A percentile compares a stretch with the other conserved stretches of the same genome.
phyloP scores from a whole-genome alignment of 2,113 vertebrate genomes.

The Strigops habroptila region DNA sequence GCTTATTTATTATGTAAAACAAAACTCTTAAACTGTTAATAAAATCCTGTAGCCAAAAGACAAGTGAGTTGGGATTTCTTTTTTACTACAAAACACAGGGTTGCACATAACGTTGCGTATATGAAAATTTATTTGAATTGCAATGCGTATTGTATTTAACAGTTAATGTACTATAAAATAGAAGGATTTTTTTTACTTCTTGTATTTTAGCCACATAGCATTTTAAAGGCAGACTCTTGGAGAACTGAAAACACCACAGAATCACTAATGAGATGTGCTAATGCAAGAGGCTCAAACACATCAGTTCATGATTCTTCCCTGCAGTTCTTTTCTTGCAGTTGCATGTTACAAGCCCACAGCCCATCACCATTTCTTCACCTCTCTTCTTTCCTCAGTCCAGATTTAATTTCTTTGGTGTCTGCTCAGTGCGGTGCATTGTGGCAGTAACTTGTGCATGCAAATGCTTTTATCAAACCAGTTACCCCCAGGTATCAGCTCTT shows the following conservation, averaged over 20 bases:
- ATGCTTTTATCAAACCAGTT: background rate
- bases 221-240: background rate
- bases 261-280: background rate
- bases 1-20: slow-evolving; percentile 79
- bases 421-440: background rate
- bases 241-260: background rate
- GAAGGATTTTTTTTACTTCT: background rate
- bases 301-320: background rate
- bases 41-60: slow-evolving; percentile 67
- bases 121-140: slow-evolving; percentile 36
- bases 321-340: background rate
- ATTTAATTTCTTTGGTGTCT: background rate
- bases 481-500: background rate
- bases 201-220: background rate
- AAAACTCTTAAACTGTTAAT: slow-evolving; percentile 65
- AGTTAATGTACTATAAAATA: background rate
- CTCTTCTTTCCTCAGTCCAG: background rate
- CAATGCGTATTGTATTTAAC: background rate
- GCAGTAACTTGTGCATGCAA: background rate
- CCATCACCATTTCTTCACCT: background rate
- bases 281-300: background rate
- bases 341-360: background rate
- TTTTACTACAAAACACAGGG: background rate
- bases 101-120: background rate
- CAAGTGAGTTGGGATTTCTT: background rate